Evolutionary conservation across 2,797 vertebrate species (phyloP).

Genomic region (Phrynocephalus guinanensis): DNA sequence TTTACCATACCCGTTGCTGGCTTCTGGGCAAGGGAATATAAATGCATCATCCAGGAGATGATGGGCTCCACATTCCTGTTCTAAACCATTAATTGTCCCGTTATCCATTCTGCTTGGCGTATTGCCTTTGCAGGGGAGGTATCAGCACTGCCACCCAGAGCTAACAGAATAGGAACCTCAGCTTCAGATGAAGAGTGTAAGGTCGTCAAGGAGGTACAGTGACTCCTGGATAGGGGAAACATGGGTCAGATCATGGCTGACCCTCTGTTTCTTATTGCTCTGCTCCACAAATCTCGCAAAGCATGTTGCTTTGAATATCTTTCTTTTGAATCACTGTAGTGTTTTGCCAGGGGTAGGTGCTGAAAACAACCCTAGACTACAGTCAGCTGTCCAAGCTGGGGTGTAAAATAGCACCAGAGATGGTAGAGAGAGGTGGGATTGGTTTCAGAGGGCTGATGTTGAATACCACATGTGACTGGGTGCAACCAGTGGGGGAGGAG

Average conservation of each 20-base stretch:
- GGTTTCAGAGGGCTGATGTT: too few relatives aligned
- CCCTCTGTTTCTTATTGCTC: neutral
- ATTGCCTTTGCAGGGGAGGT: slow-evolving; percentile 67
- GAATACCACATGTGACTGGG: neutral
- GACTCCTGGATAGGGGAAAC: neutral
- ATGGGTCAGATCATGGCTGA: neutral
- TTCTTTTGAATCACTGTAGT: neutral
- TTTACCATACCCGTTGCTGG: neutral
- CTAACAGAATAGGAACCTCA: slow-evolving; percentile 79
- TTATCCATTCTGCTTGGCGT: neutral
- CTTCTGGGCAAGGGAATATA: neutral
- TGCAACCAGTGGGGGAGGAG: neutral
- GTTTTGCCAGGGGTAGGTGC: neutral
- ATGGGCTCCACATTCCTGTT: neutral
- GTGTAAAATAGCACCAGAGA: too few relatives aligned
- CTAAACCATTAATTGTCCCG: neutral
- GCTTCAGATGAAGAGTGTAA: slow-evolving; percentile 78
- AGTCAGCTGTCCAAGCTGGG: neutral
- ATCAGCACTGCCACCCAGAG: slow-evolving; percentile 70
- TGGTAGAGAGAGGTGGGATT: neutral
- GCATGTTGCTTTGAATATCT: neutral
- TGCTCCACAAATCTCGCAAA: neutral
- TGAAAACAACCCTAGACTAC: neutral
- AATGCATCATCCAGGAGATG: neutral
- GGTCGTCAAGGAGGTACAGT: slow-evolving; percentile 75